Conservation (phyloP, 23 tunicate genomes). For the Trididemnum clinides region DNA sequence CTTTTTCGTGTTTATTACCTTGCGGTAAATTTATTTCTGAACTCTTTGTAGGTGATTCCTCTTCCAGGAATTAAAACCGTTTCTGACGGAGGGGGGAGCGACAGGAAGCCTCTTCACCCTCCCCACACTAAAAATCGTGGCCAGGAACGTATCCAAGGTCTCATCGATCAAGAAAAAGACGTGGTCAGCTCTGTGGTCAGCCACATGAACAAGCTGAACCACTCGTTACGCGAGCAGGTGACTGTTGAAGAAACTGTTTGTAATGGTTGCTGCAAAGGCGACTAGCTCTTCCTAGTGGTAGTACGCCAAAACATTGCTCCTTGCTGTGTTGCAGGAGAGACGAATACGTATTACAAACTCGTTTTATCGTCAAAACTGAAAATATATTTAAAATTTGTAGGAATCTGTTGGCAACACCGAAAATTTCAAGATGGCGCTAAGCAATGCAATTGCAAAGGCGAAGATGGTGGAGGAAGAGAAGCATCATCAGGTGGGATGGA, state of each 20-base stretch:
- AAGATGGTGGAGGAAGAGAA: slow-evolving; percentile 24
- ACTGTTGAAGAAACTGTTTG: too few species aligned
- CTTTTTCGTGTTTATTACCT: too few species aligned
- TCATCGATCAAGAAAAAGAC: slow-evolving; percentile 68
- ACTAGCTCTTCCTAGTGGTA: too few species aligned
- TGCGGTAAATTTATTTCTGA: too few species aligned
- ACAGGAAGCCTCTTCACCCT: slow-evolving; percentile 66
- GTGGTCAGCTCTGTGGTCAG: slow-evolving; percentile 55
- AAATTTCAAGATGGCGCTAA: neutral
- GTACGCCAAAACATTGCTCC: too few species aligned
- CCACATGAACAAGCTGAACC: neutral
- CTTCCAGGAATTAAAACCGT: slow-evolving; percentile 36
- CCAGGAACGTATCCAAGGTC: slow-evolving; percentile 50
- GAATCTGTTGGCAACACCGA: neutral
- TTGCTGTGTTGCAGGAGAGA: too few species aligned
- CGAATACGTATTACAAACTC: too few species aligned
- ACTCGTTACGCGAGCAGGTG: neutral
- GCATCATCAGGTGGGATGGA: neutral
- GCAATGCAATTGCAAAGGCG: slow-evolving; percentile 70
- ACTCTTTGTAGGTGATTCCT: slow-evolving; percentile 34
- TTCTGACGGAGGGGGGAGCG: neutral
- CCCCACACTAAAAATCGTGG: slow-evolving; percentile 66
- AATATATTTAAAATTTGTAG: neutral
- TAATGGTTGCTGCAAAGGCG: too few species aligned
- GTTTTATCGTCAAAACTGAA: too few species aligned